Evolutionary conservation across 2,797 vertebrate species (phyloP).

Genomic region (Dromococcyx pavoninus): DNA sequence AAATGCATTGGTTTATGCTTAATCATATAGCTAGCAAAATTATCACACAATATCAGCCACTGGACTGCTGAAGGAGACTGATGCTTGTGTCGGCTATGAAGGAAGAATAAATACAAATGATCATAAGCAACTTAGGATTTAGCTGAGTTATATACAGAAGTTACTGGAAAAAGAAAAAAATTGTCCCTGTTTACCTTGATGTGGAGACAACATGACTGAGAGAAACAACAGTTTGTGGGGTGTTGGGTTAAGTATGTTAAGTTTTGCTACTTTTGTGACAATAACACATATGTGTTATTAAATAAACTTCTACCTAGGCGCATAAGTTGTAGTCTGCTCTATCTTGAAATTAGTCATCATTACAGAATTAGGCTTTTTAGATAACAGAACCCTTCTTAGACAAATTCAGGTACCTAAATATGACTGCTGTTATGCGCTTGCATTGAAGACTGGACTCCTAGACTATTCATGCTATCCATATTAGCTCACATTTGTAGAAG

Average conservation of each 20-base stretch:
- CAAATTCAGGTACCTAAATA: background rate
- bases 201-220: background rate
- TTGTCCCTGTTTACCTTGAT: background rate
- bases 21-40: background rate
- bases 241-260: background rate
- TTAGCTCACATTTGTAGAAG: background rate
- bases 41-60: background rate
- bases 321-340: background rate
- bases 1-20: background rate
- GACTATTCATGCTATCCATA: background rate
- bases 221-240: background rate
- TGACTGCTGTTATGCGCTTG: background rate
- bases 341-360: background rate
- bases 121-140: background rate
- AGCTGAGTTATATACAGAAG: background rate
- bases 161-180: background rate
- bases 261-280: background rate
- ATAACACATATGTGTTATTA: background rate
- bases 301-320: background rate
- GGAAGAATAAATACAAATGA: background rate
- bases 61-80: background rate
- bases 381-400: background rate
- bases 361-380: background rate
- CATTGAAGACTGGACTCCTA: background rate
- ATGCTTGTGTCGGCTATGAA: background rate